phyloP scores from a whole-genome alignment of 2,888 invertebrate species.

The Cinara cedri region DNA sequence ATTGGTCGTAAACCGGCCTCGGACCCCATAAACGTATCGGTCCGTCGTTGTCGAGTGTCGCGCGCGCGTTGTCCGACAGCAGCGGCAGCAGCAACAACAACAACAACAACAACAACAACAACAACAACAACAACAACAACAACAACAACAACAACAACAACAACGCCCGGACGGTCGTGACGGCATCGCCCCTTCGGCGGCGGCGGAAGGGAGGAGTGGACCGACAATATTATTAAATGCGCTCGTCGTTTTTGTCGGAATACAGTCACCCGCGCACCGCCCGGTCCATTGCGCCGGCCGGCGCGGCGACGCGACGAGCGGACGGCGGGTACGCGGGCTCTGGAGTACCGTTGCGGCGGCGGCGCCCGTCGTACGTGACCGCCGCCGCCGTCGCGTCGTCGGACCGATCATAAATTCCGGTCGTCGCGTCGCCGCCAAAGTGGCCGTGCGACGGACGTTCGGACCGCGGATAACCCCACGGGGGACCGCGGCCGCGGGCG shows the following conservation, averaged over 20 bases:
- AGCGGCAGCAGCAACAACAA: too few relatives aligned
- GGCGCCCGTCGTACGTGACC: constrained; percentile 27
- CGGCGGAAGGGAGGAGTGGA: too few relatives aligned
- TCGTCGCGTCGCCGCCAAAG: background rate
- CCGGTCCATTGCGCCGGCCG: background rate
- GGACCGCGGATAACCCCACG: background rate
- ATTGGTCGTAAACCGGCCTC: too few relatives aligned
- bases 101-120: too few relatives aligned
- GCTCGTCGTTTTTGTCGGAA: background rate
- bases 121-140: too few relatives aligned
- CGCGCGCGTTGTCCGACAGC: too few relatives aligned
- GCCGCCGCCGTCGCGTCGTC: background rate
- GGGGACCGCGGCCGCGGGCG: background rate
- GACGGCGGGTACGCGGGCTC: background rate
- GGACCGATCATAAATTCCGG: constrained; percentile 21
- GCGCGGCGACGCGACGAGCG: constrained; percentile 3
- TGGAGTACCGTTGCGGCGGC: background rate
- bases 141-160: too few relatives aligned
- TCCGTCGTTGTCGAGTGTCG: too few relatives aligned
- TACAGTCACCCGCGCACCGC: background rate
- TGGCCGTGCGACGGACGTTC: background rate
- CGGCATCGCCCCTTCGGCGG: too few relatives aligned
- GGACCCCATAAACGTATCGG: too few relatives aligned
- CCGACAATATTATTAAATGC: background rate
- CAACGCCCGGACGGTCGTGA: background rate